Evolutionary conservation across 1,140 invertebrate genomes (phyloP).

Genomic region (Platorchestia sp.): DNA sequence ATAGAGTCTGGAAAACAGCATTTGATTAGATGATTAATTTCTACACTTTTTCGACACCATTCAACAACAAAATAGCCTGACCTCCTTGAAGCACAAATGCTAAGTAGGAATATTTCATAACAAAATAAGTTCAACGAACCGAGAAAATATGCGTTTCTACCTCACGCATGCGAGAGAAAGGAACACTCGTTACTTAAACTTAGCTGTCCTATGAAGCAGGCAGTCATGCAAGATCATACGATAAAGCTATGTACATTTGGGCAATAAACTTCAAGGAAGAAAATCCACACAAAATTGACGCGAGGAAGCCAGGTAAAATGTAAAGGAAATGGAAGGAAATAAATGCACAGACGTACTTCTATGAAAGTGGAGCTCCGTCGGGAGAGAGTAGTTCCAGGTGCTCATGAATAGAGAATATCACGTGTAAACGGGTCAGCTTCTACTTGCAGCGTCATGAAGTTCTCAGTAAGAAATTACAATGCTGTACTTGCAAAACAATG

Average conservation of each 20-base stretch:
- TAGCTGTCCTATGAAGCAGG: neutral
- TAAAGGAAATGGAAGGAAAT: neutral
- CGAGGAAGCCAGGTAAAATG: neutral
- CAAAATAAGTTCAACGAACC: neutral
- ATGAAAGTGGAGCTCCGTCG: conserved; percentile 7
- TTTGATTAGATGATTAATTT: neutral
- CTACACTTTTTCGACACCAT: neutral
- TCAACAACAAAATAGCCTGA: neutral
- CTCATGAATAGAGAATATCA: neutral
- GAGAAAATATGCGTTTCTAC: neutral
- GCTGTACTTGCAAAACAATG: neutral
- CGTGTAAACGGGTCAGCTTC: neutral
- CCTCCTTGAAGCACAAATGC: neutral
- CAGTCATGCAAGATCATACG: neutral
- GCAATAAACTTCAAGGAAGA: no score
- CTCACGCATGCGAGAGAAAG: neutral
- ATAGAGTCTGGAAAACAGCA: no score
- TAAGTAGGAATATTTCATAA: neutral
- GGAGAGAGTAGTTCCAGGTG: conserved; percentile 7
- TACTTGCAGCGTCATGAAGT: neutral
- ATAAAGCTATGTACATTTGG: neutral
- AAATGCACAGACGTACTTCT: neutral
- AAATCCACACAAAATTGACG: neutral
- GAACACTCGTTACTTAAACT: neutral
- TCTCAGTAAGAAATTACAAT: neutral